Percentiles rank a stretch among this genome's conserved stretches.
These are phyloP conservation scores for Andrena minutula DNA, from an alignment of 2,888 invertebrate genomes.

Conservation along the genomic window DNA sequence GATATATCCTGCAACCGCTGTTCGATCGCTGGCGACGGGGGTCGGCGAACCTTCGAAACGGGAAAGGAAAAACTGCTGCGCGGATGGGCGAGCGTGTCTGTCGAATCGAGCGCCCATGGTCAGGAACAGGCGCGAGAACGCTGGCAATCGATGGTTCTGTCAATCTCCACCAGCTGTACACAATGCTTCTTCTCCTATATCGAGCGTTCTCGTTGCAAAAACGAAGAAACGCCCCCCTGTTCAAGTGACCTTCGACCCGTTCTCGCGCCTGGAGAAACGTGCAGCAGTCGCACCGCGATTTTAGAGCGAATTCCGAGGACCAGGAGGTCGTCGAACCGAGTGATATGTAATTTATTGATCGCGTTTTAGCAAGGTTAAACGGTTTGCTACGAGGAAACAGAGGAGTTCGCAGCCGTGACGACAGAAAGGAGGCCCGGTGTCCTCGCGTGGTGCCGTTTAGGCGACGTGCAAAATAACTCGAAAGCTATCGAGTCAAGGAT, in stretches of 20 bases:
- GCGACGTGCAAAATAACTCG: conserved; percentile 58
- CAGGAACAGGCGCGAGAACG: background rate
- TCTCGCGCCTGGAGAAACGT: background rate
- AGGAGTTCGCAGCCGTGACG: conserved; percentile 19
- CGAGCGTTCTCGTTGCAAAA: no score
- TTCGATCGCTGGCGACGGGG: background rate
- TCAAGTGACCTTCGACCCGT: no score
- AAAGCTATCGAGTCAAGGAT: conserved; percentile 53
- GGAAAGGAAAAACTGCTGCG: background rate
- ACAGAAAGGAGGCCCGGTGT: conserved; percentile 25
- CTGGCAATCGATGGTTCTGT: background rate
- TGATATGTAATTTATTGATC: conserved; percentile 62
- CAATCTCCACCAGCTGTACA: background rate
- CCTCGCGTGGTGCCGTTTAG: conserved; percentile 32
- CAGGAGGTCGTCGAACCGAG: background rate
- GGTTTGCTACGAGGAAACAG: conserved; percentile 27
- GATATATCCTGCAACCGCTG: background rate
- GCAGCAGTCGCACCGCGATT: background rate
- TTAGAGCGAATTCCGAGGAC: no score
- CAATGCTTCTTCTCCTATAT: background rate
- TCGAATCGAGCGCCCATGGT: background rate
- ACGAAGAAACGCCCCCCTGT: no score
- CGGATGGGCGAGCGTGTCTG: background rate
- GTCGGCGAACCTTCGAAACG: background rate
- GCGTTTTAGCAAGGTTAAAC: conserved; percentile 42